These are phyloP conservation scores for Ploceus nigricollis DNA, from an alignment of 2,113 vertebrate genomes.

Conservation along the genomic window DNA sequence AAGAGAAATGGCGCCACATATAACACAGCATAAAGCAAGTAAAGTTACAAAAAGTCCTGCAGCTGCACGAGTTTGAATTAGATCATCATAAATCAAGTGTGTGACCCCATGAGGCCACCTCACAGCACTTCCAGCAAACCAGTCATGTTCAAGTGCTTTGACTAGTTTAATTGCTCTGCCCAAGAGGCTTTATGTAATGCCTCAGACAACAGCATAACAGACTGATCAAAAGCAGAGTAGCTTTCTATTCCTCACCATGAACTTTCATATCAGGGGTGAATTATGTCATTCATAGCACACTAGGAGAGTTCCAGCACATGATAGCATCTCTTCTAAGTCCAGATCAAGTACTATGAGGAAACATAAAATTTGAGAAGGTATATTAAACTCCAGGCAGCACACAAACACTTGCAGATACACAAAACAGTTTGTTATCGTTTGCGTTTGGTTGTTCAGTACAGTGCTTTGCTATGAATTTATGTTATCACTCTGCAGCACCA, in stretches of 20 bases:
- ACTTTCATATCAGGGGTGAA: background rate
- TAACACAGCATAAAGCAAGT: background rate
- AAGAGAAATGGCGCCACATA: background rate
- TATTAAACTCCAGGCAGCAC: background rate
- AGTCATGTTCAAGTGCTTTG: background rate
- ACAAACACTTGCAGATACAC: background rate
- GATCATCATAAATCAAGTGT: background rate
- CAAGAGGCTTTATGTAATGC: background rate
- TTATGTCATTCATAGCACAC: background rate
- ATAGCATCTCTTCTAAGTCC: background rate
- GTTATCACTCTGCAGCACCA: background rate
- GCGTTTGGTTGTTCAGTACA: background rate
- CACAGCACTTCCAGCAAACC: background rate
- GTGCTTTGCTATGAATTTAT: background rate
- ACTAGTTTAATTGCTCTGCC: background rate
- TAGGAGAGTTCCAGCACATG: background rate
- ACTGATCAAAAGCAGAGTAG: background rate
- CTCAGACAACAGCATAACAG: background rate
- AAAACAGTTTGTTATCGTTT: background rate
- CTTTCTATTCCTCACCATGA: background rate
- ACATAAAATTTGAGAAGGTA: background rate
- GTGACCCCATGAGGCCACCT: background rate
- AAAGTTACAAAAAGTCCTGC: background rate
- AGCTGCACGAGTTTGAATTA: background rate
- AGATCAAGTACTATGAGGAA: background rate